Base-by-base conservation (phyloP, 2,113 vertebrate species). In the Pelecanoides urinatrix region DNA sequence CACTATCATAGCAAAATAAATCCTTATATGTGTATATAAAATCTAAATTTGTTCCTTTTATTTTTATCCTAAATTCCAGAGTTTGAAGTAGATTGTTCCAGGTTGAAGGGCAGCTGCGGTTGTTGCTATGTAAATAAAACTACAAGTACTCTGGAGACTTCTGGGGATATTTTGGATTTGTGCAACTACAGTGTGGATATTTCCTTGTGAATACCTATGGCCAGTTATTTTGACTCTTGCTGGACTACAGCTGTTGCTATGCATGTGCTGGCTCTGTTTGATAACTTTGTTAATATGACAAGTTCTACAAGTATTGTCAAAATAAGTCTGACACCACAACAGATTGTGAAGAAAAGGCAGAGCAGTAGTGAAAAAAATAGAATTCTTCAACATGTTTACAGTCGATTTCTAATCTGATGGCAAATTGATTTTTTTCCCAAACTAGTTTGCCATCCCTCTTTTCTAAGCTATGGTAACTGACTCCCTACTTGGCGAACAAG, bases 331-430 rank as follows among this genome's bases (percentile, higher is more conserved):
- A 94, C 96, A 97, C 94, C 76, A 72, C 81, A 92, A 97, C 91
- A 96, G 94, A 96, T 96, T 96, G 91, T 68, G 92, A 97, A 97
- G 91, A 97, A 96, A 96, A 97, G 96, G 94, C 95, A 96, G 92
- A 97, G 95, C 93, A 73, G 82, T 78, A 95, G 88, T 76, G 95
- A 44, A 88, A 95, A 74, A 96, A 92, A 89, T 55, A 92, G 90
- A 97, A 89, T 97, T 94, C 79, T 90, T 79, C 94, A 92, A 90
- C 93, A 94, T 97, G 94, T 91, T 97, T 97, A 89, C 72, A 95
- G 92, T 89, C 90, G 91, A 96, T 97, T 96, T 96, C 70, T 96
- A 97, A 97, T 97, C 93, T 94, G 93, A 94, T 88, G 76, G 83
- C 66, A 96, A 94, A 94, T 94, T 90, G 67, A 92, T 88, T 89